Evolutionary conservation across 2,888 invertebrate genomes (phyloP).

Genomic region (Caenorhabditis drosophilae): DNA sequence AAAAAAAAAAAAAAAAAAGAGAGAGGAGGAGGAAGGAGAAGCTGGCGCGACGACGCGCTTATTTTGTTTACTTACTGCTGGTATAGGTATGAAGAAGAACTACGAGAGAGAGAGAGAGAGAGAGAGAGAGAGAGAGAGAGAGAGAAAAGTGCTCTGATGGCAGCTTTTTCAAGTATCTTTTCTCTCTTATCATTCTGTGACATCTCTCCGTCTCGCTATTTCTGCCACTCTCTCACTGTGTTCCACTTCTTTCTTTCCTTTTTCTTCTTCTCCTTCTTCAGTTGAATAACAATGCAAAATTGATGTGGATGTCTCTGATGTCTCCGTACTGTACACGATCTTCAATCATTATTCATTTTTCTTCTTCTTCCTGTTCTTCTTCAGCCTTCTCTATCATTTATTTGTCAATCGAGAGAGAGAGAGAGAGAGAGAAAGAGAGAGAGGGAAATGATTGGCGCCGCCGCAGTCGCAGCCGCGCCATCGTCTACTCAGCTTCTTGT

Average conservation of each 20-base stretch:
- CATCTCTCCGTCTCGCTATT: constrained; percentile 26
- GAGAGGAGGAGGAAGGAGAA: too few relatives aligned
- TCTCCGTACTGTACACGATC: background rate
- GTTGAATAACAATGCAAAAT: too few relatives aligned
- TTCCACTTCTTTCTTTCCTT: background rate
- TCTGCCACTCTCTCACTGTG: constrained; percentile 20
- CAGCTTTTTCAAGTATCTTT: constrained; percentile 13
- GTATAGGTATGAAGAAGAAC: too few relatives aligned
- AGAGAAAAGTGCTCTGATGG: too few relatives aligned
- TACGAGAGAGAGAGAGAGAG: background rate
- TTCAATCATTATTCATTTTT: background rate
- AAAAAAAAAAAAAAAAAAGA: too few relatives aligned
- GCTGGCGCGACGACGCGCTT: too few relatives aligned
- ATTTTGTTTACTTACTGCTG: too few relatives aligned
- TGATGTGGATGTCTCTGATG: too few relatives aligned
- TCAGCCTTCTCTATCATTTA: constrained; percentile 5
- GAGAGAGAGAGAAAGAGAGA: too few relatives aligned
- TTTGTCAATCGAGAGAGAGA: constrained; percentile 3
- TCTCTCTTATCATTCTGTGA: constrained; percentile 24
- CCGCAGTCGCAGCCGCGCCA: too few relatives aligned
- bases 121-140: constrained; percentile 12
- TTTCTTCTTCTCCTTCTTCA: background rate
- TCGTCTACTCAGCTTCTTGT: too few relatives aligned
- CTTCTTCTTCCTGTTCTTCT: background rate
- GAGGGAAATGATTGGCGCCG: too few relatives aligned